These are phyloP conservation scores for Dastarcus helophoroides DNA, from an alignment of 2,888 invertebrate genomes.

Conservation along the genomic window DNA sequence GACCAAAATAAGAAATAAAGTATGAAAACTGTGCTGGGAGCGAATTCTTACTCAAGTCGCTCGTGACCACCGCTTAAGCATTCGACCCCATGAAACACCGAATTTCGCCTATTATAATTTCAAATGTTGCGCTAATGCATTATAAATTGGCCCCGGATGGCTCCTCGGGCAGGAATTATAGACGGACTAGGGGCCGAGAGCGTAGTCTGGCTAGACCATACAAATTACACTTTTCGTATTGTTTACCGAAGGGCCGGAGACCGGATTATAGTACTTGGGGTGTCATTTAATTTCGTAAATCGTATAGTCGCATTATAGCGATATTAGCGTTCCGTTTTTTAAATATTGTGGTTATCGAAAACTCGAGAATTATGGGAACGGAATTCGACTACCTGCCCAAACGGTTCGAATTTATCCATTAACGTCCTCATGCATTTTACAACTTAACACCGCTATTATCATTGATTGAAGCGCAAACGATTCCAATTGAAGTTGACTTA, in stretches of 20 bases:
- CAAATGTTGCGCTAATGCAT: conserved; percentile 19
- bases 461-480: too few species aligned
- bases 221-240: conserved; percentile 10
- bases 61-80: too few species aligned
- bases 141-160: conserved; percentile 24
- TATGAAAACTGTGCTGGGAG: too few species aligned
- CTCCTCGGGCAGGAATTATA: conserved; percentile 23
- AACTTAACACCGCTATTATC: too few species aligned
- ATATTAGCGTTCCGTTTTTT: conserved; percentile 7
- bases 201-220: conserved; percentile 11
- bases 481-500: too few species aligned
- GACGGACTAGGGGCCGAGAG: conserved; percentile 14
- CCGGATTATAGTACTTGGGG: conserved; percentile 24
- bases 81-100: too few species aligned
- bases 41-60: too few species aligned
- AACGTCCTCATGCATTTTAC: too few species aligned
- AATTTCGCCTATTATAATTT: conserved; percentile 14
- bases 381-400: too few species aligned
- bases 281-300: conserved; percentile 25
- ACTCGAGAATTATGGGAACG: conserved; percentile 13
- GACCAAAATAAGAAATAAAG: too few species aligned
- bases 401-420: too few species aligned
- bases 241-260: conserved; percentile 10
- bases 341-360: conserved; percentile 11
- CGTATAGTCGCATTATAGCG: conserved; percentile 8